These are phyloP conservation scores for Jordanella pulchra DNA, from an alignment of 2,797 vertebrate species.

Conservation along the genomic window DNA sequence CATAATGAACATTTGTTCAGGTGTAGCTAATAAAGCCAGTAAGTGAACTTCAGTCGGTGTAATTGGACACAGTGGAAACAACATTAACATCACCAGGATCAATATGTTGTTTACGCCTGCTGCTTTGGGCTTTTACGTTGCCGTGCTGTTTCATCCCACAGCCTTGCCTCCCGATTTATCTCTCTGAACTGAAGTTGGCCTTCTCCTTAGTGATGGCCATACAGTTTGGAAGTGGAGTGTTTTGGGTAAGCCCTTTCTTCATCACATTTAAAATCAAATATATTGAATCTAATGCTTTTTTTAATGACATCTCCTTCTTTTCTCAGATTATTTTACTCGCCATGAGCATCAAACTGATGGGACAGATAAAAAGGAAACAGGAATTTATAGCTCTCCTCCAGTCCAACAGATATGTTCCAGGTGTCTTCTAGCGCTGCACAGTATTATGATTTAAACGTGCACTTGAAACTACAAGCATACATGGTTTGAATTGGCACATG, in stretches of 20 bases:
- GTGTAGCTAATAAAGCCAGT: slow-evolving; percentile 12
- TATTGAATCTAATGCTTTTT: neutral
- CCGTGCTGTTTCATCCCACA: slow-evolving; percentile 22
- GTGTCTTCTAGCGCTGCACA: slow-evolving; percentile 66
- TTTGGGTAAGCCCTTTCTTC: slow-evolving; percentile 59
- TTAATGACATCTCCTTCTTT: neutral
- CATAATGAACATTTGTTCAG: neutral
- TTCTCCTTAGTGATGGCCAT: slow-evolving; percentile 71
- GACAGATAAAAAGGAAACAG: slow-evolving; percentile 72
- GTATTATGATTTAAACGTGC: slow-evolving; percentile 43
- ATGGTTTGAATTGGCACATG: slow-evolving; percentile 67
- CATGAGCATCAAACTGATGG: slow-evolving; percentile 77
- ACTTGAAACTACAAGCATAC: slow-evolving; percentile 28
- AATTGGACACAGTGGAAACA: slow-evolving; percentile 8
- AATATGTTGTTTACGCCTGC: slow-evolving; percentile 2
- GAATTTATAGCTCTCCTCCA: slow-evolving; percentile 74
- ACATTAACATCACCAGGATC: slow-evolving; percentile 11
- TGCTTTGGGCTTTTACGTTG: neutral
- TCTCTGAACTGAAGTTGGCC: slow-evolving; percentile 69
- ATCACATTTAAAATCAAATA: neutral
- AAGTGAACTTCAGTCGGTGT: slow-evolving; percentile 8
- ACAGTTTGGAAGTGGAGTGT: slow-evolving; percentile 73
- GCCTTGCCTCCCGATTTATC: slow-evolving; percentile 73
- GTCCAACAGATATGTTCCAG: slow-evolving; percentile 74
- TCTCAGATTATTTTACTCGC: slow-evolving; percentile 68